Conservation (phyloP, 2,888 invertebrate species). For the Smittia sp. region DNA sequence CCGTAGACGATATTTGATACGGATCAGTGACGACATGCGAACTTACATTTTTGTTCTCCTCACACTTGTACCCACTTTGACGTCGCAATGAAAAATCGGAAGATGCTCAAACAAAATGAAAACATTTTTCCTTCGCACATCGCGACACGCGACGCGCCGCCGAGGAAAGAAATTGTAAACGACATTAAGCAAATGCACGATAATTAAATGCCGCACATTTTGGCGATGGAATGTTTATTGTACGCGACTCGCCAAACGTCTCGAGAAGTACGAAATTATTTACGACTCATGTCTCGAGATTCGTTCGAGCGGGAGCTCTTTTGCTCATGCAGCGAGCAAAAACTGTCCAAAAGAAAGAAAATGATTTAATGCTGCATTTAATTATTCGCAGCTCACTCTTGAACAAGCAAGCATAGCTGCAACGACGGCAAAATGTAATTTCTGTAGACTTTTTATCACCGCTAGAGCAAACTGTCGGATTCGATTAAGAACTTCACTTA, state of each 20-base stretch:
- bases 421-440: not conserved
- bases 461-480: not conserved
- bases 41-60: not conserved
- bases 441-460: not conserved
- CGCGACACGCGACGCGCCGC: not conserved
- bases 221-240: not conserved
- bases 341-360: not conserved
- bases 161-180: not conserved
- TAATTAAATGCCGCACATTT: not conserved
- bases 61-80: not conserved
- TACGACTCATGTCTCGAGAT: not conserved
- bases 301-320: conserved; percentile 2
- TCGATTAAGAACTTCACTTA: not conserved
- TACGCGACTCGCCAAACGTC: not conserved
- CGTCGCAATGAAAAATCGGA: not conserved
- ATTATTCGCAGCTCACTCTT: conserved; percentile 20
- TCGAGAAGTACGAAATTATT: conserved; percentile 1
- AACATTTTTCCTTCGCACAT: not conserved
- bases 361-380: conserved; percentile 36
- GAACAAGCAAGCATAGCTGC: conserved; percentile 13
- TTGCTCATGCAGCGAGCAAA: not conserved
- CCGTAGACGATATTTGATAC: too few relatives aligned
- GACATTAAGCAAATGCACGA: not conserved
- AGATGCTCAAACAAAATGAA: not conserved
- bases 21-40: too few relatives aligned